These are phyloP conservation scores for Megalops atlanticus DNA, from an alignment of 2,113 vertebrate species.

Conservation along the genomic window DNA sequence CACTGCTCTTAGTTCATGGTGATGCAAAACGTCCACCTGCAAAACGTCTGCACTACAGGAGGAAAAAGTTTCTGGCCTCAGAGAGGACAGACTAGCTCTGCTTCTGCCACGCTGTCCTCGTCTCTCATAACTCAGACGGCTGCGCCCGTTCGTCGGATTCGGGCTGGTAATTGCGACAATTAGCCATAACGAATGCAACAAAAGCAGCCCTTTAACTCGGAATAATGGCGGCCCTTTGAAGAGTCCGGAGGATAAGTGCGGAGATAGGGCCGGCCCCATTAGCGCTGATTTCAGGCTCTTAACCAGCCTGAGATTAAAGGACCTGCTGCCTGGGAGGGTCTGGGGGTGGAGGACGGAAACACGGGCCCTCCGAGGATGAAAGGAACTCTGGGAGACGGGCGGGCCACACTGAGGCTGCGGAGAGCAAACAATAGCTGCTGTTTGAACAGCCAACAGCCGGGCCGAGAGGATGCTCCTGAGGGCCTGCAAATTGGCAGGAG, in stretches of 20 bases:
- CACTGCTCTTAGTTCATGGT: neutral
- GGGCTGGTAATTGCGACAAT: constrained; percentile 26
- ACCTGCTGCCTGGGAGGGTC: neutral
- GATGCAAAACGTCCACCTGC: neutral
- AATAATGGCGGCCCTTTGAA: constrained; percentile 25
- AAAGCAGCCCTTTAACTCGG: neutral
- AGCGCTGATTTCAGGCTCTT: neutral
- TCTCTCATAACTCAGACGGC: neutral
- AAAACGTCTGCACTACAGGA: neutral
- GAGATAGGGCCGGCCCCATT: constrained; percentile 17
- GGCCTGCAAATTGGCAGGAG: neutral
- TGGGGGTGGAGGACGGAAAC: neutral
- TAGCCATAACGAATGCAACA: constrained; percentile 16
- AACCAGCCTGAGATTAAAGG: constrained; percentile 24
- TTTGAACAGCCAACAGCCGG: constrained; percentile 3
- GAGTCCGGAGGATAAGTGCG: constrained; percentile 7
- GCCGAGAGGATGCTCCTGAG: neutral
- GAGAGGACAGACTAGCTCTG: neutral
- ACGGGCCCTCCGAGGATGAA: constrained; percentile 12
- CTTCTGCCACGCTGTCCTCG: neutral
- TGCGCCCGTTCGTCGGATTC: neutral
- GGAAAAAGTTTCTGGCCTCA: neutral
- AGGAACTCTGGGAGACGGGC: neutral
- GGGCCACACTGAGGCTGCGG: neutral
- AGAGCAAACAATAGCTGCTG: neutral